Evolutionary conservation across 2,113 vertebrate species (phyloP), one percentile per base, ranked within the genome.

Genomic region (Conger conger): DNA sequence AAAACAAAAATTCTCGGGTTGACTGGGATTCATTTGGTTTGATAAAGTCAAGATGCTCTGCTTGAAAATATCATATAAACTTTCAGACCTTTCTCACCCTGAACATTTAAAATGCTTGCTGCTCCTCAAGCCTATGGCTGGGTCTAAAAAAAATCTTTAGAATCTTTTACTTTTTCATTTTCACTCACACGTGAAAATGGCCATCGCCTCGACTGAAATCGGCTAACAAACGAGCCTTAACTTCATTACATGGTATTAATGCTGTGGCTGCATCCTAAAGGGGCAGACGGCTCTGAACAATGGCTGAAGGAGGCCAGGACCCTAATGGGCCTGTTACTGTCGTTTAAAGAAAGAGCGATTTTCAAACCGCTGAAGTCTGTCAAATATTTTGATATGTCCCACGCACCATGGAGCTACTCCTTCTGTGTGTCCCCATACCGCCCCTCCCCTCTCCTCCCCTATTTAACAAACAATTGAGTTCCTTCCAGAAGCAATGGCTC

Each of bases 351-450:
- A 95, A 93, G 83, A 83, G 88, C 93, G 94, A 95, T 97, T 97
- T 98, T 97, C 97, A 97, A 96, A 96, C 97, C 96, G 96, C 96
- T 97, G 96, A 98, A 97, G 97, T 96, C 97, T 99, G 97, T 99
- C 97, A 99, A 96, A 98, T 98, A 97, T 97, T 98, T 97, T 97
- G 98, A 99, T 97, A 96, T 96, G 97, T 99, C 97, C 96, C 96
- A 96, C 97, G 96, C 97, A 96, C 96, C 96, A 97, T 96, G 97
- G 96, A 93, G 96, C 97, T 94, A 96, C 97, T 97, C 97, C 97
- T 97, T 97, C 97, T 97, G 97, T 94, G 96, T 90, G 50, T 6
- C 80, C 42, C 45, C 73, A 16, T 50, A 30, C 82, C 82, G 13
- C 94, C 93, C 94, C 6, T 45, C 45, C n/a, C 53, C 40, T 42